These are phyloP conservation scores for Drosophila aff. DNA, from an alignment of 1,140 invertebrate genomes.

Conservation along the genomic window DNA sequence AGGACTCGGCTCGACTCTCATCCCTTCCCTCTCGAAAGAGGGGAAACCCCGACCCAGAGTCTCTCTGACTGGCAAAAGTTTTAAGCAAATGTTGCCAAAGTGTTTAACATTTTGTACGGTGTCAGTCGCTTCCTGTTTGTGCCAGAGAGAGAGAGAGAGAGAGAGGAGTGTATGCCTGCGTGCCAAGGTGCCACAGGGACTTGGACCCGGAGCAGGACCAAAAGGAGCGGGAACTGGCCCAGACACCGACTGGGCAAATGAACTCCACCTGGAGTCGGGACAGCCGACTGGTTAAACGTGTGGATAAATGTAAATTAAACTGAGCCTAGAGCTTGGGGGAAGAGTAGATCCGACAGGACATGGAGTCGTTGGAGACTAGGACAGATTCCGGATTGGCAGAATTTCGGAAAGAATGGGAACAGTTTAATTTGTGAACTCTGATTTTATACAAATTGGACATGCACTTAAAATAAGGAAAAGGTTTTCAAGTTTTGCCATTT, in stretches of 20 bases:
- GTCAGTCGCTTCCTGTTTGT: conserved; percentile 79
- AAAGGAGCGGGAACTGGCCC: conserved; percentile 20
- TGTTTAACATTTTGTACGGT: conserved; percentile 85
- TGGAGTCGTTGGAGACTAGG: conserved; percentile 16
- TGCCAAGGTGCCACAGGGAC: conserved; percentile 61
- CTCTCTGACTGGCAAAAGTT: conserved; percentile 56
- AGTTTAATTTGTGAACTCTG: conserved; percentile 24
- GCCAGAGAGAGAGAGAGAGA: conserved; percentile 15
- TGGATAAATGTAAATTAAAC: conserved; percentile 84
- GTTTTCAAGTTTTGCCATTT: not conserved
- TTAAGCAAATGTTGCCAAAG: conserved; percentile 83
- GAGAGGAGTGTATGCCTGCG: conserved; percentile 44
- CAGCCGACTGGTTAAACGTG: conserved; percentile 64
- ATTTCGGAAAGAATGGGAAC: not conserved
- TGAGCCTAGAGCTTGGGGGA: conserved; percentile 49
- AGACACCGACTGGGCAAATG: conserved; percentile 55
- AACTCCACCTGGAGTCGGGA: conserved; percentile 63
- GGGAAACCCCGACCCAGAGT: conserved; percentile 1
- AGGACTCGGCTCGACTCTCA: conserved; percentile 45
- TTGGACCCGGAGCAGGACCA: conserved; percentile 19
- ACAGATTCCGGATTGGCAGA: conserved; percentile 44
- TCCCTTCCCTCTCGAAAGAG: not conserved
- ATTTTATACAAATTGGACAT: conserved; percentile 29
- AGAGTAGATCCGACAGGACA: conserved; percentile 18
- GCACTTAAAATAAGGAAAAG: not conserved